These are phyloP conservation scores for Pollenia angustigena DNA, from an alignment of 2,888 invertebrate species.

Conservation along the genomic window DNA sequence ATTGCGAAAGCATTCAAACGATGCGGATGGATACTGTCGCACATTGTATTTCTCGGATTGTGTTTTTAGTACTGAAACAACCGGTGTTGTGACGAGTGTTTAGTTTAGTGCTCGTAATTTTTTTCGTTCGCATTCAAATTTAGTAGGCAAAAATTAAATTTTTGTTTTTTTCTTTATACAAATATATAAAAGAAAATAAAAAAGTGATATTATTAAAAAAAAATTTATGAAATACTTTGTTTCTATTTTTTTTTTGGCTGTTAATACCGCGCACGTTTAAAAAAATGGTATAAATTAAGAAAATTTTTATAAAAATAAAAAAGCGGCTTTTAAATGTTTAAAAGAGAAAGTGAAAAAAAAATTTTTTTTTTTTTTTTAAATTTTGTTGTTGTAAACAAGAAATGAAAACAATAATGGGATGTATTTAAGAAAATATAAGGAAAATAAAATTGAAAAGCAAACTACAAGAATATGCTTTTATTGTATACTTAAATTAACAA, in stretches of 20 bases:
- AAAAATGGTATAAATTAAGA: too few relatives aligned
- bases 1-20: conserved; percentile 25
- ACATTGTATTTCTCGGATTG: conserved; percentile 45
- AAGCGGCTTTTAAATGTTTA: too few relatives aligned
- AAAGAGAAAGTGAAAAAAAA: too few relatives aligned
- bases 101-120: conserved; percentile 58
- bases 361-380: too few relatives aligned
- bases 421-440: neutral
- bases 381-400: too few relatives aligned
- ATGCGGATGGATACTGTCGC: conserved; percentile 46
- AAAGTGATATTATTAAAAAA: neutral
- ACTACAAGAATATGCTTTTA: neutral
- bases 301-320: too few relatives aligned
- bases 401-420: too few relatives aligned
- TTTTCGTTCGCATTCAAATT: conserved; percentile 56
- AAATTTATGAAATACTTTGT: conserved; percentile 8
- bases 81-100: conserved; percentile 70
- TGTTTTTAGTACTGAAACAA: conserved; percentile 68
- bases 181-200: conserved; percentile 9
- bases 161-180: conserved; percentile 35
- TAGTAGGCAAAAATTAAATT: conserved; percentile 29
- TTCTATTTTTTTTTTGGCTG: conserved; percentile 24
- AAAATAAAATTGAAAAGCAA: conserved; percentile 14
- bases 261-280: conserved; percentile 1
- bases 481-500: conserved; percentile 14